Conservation (phyloP, 2,113 vertebrate genomes). For the Phainopepla nitens region DNA sequence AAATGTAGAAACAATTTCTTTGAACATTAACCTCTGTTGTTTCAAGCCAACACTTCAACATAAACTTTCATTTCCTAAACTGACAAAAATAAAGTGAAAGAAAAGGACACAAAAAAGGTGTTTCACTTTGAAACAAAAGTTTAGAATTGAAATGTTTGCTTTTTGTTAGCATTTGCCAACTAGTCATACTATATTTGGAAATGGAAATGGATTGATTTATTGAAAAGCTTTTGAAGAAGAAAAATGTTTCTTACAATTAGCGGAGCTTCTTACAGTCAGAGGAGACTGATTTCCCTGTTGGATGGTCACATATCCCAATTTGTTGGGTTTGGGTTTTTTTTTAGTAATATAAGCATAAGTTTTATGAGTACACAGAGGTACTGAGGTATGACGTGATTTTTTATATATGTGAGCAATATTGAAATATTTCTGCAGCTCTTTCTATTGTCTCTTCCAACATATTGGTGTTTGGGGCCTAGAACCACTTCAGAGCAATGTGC, state of each 20-base stretch:
- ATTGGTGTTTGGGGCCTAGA: neutral
- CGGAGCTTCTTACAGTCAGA: neutral
- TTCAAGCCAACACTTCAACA: neutral
- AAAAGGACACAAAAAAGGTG: neutral
- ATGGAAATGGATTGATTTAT: fast-evolving
- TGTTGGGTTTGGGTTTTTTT: too few relatives aligned
- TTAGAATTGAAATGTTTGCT: neutral
- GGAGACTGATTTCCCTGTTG: neutral
- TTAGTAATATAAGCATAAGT: neutral
- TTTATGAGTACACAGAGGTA: neutral
- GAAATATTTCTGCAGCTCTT: neutral
- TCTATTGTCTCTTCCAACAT: neutral
- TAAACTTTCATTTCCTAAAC: neutral
- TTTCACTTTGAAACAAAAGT: neutral
- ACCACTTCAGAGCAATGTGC: neutral
- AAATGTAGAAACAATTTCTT: neutral
- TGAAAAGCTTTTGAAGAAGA: neutral
- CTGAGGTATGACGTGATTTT: fast-evolving
- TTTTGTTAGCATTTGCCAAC: neutral
- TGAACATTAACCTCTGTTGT: neutral
- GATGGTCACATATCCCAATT: neutral
- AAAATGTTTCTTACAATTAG: neutral
- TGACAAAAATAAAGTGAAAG: neutral
- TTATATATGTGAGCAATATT: neutral
- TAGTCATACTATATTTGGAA: neutral